Percentiles rank a stretch among this genome's conserved stretches.
Conservation (phyloP, 2,888 invertebrate species). For the Nasonia oneida region DNA sequence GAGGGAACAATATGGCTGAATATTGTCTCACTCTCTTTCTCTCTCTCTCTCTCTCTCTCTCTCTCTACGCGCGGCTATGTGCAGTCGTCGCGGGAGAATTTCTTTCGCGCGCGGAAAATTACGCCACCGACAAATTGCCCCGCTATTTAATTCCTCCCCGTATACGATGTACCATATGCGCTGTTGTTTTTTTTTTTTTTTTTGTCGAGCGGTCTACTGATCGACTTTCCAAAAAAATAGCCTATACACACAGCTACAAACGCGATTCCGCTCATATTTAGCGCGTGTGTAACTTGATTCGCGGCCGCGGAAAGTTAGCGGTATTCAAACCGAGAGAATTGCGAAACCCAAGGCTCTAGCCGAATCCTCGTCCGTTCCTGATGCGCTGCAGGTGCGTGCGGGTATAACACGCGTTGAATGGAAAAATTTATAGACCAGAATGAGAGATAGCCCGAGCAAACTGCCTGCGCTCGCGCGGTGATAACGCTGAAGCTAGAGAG, state of each 20-base stretch:
- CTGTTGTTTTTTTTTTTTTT: too few species aligned
- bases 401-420: not conserved
- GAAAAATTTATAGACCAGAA: constrained; percentile 28
- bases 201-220: too few species aligned
- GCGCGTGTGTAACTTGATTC: constrained; percentile 54
- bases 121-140: not conserved
- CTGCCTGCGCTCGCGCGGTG: constrained; percentile 8
- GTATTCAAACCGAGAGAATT: constrained; percentile 29
- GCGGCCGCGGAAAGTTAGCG: constrained; percentile 55
- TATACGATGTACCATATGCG: too few species aligned
- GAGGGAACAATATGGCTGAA: constrained; percentile 46
- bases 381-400: not conserved
- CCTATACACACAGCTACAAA: constrained; percentile 39
- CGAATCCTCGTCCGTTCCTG: constrained; percentile 53
- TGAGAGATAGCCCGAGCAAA: constrained; percentile 21
- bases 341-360: constrained; percentile 35
- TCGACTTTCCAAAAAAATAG: not conserved
- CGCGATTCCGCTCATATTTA: constrained; percentile 58
- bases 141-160: not conserved
- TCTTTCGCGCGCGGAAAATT: not conserved
- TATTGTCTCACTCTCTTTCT: constrained; percentile 14
- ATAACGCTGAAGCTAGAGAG: not conserved
- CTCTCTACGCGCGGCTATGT: not conserved
- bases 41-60: too few species aligned
- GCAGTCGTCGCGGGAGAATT: not conserved